Evolutionary conservation across 2,797 vertebrate species (phyloP), one percentile per base, ranked within the genome.

Genomic region (Pempheris klunzingeri): DNA sequence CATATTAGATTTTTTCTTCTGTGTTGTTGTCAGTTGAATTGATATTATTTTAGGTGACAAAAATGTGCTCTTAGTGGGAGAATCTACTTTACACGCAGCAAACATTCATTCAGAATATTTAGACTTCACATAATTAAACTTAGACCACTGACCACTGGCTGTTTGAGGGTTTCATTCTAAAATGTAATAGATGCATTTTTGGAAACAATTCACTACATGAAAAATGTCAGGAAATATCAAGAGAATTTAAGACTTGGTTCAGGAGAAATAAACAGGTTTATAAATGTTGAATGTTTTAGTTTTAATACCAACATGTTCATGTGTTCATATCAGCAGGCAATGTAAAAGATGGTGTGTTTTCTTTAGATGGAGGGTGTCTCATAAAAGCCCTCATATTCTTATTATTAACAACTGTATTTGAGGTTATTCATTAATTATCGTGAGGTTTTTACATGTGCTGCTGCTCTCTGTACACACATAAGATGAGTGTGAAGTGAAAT

Each of bases 51-150:
- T 10, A 63, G 15, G 2, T 62, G 18, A 50, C 10, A 24, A 59
- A 47, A 43, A 17, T 17, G 4, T 28, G 39, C 2, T 73, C 72
- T 44, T 7, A 43, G 11, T 39, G 1, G 24, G 4, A n/a, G 59
- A 60, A 41, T 34, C 39, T 24, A 10, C 24, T 55, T 43, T 4
- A 14, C 10, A 52, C 36, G 15, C n/a, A 70, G n/a, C 13, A 53
- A 79, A 72, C n/a, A 65, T 30, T 32, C 22, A 46, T 67, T 14
- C 17, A 55, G 14, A 0, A 55, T 44, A 30, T 65, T 69, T 18
- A 39, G 11, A 68, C 41, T 28, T 20, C 5, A 46, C 71, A 60
- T 36, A 39, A 41, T 76, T 12, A 30, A 69, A 65, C 24, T 74
- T 34, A 68, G 41, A 41, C 30, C 24, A 34, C 4, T 36, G 5